Conservation (phyloP, 2,888 invertebrate genomes). For the Hedya salicella region DNA sequence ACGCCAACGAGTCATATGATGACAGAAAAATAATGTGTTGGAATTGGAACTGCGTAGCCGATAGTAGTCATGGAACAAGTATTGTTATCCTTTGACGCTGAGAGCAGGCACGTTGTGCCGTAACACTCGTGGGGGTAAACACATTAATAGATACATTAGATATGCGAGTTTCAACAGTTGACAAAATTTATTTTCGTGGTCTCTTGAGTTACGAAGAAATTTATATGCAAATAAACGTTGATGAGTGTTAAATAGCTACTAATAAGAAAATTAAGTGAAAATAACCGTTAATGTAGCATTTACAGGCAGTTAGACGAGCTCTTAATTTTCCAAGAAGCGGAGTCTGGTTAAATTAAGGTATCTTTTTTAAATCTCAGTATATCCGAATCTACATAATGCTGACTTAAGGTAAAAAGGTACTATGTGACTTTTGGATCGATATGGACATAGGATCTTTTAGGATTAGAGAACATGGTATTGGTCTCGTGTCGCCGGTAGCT, state of each 20-base stretch:
- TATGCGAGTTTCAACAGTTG: neutral
- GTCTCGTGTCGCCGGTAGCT: slow-evolving; percentile 29
- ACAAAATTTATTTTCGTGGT: neutral
- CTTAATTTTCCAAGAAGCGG: slow-evolving; percentile 22
- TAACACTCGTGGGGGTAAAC: too few relatives aligned
- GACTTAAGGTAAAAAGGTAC: neutral
- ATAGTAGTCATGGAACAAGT: too few relatives aligned
- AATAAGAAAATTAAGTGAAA: slow-evolving; percentile 24
- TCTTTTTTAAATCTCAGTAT: slow-evolving; percentile 29
- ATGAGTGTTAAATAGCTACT: slow-evolving; percentile 15
- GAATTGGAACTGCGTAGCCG: too few relatives aligned
- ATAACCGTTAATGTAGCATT: slow-evolving; percentile 9
- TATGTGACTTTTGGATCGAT: neutral
- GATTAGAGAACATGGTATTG: slow-evolving; percentile 2
- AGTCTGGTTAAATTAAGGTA: slow-evolving; percentile 22
- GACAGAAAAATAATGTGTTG: too few relatives aligned
- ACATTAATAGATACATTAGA: neutral
- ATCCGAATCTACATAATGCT: neutral
- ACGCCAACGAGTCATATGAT: too few relatives aligned
- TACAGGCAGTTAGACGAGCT: slow-evolving; percentile 4
- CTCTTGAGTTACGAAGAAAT: neutral
- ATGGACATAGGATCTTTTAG: neutral
- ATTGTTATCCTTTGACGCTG: too few relatives aligned
- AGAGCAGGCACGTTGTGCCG: too few relatives aligned
- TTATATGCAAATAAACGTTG: slow-evolving; percentile 27